phyloP scores from a whole-genome alignment of 2,888 invertebrate genomes.

The Sipunculus nudus region DNA sequence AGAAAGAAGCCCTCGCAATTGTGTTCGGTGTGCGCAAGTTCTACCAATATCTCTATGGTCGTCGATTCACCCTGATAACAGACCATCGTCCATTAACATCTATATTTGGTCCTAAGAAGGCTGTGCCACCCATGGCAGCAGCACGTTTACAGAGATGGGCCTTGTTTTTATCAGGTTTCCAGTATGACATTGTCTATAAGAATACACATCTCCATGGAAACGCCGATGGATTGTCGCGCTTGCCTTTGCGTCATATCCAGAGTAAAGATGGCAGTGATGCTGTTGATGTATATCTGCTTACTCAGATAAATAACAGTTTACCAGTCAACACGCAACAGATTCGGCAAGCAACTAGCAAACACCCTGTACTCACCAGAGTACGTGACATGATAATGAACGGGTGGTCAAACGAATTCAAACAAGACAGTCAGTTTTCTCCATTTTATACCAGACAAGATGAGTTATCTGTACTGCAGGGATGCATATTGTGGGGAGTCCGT shows the following conservation, averaged over 20 bases:
- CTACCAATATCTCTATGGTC: constrained; percentile 61
- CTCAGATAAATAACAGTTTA: not conserved
- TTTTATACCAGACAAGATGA: not conserved
- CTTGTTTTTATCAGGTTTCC: constrained; percentile 50
- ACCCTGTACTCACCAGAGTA: not conserved
- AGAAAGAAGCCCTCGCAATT: constrained; percentile 61
- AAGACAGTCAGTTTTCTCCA: not conserved
- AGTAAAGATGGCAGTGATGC: too few relatives aligned
- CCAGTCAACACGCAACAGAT: not conserved
- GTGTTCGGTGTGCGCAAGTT: constrained; percentile 63
- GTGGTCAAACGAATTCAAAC: not conserved
- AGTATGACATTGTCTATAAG: constrained; percentile 50
- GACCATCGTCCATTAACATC: constrained; percentile 63
- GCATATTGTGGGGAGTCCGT: not conserved
- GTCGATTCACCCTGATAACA: constrained; percentile 62
- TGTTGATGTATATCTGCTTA: too few relatives aligned
- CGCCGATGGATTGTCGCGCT: constrained; percentile 49
- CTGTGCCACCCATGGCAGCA: constrained; percentile 40
- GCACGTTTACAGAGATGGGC: constrained; percentile 46
- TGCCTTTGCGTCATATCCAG: too few relatives aligned
- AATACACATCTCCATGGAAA: constrained; percentile 46
- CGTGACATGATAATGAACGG: not conserved
- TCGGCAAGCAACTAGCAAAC: not conserved
- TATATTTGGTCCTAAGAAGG: constrained; percentile 52
- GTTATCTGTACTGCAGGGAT: not conserved